Conservation (phyloP, 2,113 vertebrate genomes). For the Melanerpes aurifrons region DNA sequence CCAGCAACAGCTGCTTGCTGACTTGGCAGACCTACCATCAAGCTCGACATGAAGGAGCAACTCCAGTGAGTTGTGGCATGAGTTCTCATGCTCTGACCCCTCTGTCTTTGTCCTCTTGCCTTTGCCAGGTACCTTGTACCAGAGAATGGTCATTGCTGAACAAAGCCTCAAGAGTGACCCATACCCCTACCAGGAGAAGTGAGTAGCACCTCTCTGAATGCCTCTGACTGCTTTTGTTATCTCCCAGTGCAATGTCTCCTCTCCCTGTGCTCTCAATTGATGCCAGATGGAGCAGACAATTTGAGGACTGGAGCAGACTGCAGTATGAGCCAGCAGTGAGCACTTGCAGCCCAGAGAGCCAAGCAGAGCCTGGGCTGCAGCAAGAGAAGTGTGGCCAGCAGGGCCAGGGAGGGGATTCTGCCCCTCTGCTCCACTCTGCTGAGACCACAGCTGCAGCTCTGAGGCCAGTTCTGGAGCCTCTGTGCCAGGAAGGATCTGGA, state of each 20-base stretch:
- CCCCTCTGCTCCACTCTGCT: too few species aligned
- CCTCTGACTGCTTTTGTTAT: background rate
- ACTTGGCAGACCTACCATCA: background rate
- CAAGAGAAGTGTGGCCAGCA: too few species aligned
- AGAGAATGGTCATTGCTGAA: slow-evolving; percentile 86
- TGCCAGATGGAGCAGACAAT: background rate
- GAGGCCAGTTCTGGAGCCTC: too few species aligned
- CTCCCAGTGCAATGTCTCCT: background rate
- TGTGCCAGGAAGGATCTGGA: too few species aligned
- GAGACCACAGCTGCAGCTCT: too few species aligned
- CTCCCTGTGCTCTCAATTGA: fast-evolving
- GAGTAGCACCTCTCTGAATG: background rate
- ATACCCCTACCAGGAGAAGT: slow-evolving; percentile 87
- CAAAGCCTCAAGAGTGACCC: slow-evolving; percentile 84
- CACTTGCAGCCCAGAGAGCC: too few species aligned
- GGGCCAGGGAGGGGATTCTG: too few species aligned
- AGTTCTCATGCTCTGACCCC: background rate
- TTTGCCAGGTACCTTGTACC: slow-evolving; percentile 83
- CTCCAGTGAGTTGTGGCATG: background rate
- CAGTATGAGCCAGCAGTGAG: too few species aligned
- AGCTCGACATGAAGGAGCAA: background rate
- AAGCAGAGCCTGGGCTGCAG: too few species aligned
- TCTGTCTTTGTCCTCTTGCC: background rate
- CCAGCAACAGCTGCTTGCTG: fast-evolving
- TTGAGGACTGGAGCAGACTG: fast-evolving